Evolutionary conservation across 2,888 invertebrate genomes (phyloP).

Genomic region (Hypomecis atomaria): DNA sequence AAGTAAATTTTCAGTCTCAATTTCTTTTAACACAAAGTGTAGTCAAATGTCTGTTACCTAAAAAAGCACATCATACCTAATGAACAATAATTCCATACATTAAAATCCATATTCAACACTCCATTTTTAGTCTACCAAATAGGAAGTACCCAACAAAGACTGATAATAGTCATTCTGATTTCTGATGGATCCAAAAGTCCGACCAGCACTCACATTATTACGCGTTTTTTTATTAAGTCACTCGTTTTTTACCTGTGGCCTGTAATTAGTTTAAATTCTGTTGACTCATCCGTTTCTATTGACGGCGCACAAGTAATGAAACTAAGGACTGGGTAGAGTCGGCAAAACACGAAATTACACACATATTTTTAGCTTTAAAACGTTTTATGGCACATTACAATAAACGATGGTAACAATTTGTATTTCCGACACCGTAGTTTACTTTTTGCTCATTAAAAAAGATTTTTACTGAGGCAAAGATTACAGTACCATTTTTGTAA

Average conservation of each 20-base stretch:
- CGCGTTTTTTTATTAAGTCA: slow-evolving; percentile 38
- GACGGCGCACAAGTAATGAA: slow-evolving; percentile 63
- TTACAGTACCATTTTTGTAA: slow-evolving; percentile 12
- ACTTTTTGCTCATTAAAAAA: slow-evolving; percentile 16
- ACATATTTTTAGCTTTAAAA: background rate
- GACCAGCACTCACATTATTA: slow-evolving; percentile 68
- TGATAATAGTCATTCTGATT: slow-evolving; percentile 69
- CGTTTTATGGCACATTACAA: background rate
- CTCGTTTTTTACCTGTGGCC: slow-evolving; percentile 63
- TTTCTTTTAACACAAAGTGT: slow-evolving; percentile 7
- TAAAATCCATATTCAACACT: slow-evolving; percentile 1
- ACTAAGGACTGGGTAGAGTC: slow-evolving; percentile 57
- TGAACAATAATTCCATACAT: background rate
- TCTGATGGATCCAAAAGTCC: slow-evolving; percentile 64
- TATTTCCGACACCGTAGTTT: slow-evolving; percentile 10
- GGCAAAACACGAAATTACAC: slow-evolving; percentile 46
- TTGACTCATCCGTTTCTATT: slow-evolving; percentile 82
- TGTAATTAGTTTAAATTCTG: slow-evolving; percentile 83
- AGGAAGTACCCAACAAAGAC: slow-evolving; percentile 43
- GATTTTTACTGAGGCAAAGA: slow-evolving; percentile 3
- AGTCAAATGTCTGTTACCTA: background rate
- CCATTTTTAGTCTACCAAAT: slow-evolving; percentile 16
- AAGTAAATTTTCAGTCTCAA: too few relatives aligned
- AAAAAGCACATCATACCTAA: too few relatives aligned
- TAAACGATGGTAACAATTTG: slow-evolving; percentile 11